Conservation (phyloP, 2,888 invertebrate species). For the Machimus rusticus region DNA sequence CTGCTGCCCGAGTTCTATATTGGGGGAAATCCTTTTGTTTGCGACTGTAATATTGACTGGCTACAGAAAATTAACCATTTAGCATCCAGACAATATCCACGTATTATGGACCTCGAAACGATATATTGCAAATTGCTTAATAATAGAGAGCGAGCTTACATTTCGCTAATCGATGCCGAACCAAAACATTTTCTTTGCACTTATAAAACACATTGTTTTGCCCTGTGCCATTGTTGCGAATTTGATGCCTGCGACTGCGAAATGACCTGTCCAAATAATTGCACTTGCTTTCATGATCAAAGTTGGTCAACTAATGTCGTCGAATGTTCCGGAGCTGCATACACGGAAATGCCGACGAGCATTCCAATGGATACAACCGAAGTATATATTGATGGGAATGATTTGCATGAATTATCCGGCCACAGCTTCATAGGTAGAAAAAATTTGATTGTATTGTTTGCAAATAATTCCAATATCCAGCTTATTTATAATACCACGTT, state of each 20-base stretch:
- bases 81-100: constrained; percentile 85
- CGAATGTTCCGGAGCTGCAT: constrained; percentile 84
- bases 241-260: constrained; percentile 97
- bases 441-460: constrained; percentile 84
- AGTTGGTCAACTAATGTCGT: constrained; percentile 93
- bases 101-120: constrained; percentile 87
- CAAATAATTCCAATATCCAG: constrained; percentile 87
- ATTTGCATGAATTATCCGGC: constrained; percentile 84
- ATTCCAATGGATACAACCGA: constrained; percentile 97
- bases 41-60: constrained; percentile 97
- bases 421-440: constrained; percentile 93
- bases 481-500: constrained; percentile 89
- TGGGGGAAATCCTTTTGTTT: constrained; percentile 92
- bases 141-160: constrained; percentile 82
- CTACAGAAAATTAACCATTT: constrained; percentile 88
- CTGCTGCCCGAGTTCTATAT: constrained; percentile 89
- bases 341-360: constrained; percentile 82
- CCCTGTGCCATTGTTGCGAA: constrained; percentile 94
- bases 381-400: constrained; percentile 91
- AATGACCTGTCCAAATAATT: constrained; percentile 93
- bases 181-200: constrained; percentile 90
- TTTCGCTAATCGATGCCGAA: constrained; percentile 86
- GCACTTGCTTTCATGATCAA: constrained; percentile 94
- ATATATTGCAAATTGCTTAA: constrained; percentile 89
- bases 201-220: constrained; percentile 92